These are phyloP conservation scores for Sesia apiformis DNA, from an alignment of 2,888 invertebrate species.

Conservation along the genomic window DNA sequence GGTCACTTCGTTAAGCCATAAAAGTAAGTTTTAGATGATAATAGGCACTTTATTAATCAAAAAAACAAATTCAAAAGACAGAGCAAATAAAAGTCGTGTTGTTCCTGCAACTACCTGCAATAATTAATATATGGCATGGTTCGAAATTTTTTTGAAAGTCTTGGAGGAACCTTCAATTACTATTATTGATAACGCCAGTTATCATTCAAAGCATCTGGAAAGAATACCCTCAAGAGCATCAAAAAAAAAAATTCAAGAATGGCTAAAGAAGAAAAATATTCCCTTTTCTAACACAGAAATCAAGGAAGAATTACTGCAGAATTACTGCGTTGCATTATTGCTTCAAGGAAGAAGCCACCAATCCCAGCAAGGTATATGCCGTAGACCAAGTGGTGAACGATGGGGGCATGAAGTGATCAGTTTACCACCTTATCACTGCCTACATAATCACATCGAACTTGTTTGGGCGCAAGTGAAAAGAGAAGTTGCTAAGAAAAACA, in stretches of 20 bases:
- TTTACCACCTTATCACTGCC: slow-evolving; percentile 6
- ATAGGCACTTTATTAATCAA: too few relatives aligned
- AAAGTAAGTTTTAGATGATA: too few relatives aligned
- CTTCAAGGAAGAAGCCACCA: too few relatives aligned
- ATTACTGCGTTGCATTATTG: too few relatives aligned
- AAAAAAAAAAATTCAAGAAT: slow-evolving; percentile 6
- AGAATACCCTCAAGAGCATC: slow-evolving; percentile 1
- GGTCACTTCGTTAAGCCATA: too few relatives aligned
- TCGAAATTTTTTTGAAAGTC: slow-evolving; percentile 2
- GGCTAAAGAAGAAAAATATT: not conserved
- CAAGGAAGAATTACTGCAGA: not conserved
- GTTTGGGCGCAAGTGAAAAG: slow-evolving; percentile 4
- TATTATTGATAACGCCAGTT: slow-evolving; percentile 1
- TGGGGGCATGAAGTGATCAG: slow-evolving; percentile 1
- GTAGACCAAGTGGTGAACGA: not conserved
- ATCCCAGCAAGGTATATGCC: not conserved
- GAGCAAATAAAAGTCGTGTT: too few relatives aligned
- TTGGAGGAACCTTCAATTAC: slow-evolving; percentile 6
- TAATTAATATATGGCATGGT: slow-evolving; percentile 8
- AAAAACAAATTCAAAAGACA: too few relatives aligned
- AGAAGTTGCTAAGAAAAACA: slow-evolving; percentile 1
- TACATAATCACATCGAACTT: slow-evolving; percentile 6
- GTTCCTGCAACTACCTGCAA: too few relatives aligned
- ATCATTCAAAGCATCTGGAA: slow-evolving; percentile 6
- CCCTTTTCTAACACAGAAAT: not conserved